Evolutionary conservation across 1,140 invertebrate genomes (phyloP), one percentile per base, ranked within the genome.

Genomic region (Laodelphax striatellus): DNA sequence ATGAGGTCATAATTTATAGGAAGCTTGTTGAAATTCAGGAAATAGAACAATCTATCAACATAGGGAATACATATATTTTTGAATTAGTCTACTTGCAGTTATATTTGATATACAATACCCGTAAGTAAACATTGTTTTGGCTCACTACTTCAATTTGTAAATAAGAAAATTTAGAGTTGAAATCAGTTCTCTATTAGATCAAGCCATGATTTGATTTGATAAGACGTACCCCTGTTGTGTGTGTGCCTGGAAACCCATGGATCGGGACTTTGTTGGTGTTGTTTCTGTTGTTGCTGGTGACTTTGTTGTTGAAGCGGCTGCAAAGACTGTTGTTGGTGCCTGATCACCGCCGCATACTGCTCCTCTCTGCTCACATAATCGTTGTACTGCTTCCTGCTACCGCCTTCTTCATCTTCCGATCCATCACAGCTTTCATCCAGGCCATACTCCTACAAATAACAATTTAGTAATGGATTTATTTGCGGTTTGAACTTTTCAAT

Each of bases 341-440:
- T 38, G 5, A 53, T 31, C 2, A 41, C n/a, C 1, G 31, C 22
- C 6, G 52, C 42, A 54, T 60, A 60, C 41, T 60, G 50, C 24
- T 57, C 56, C 44, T 57, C 56, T 57, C 56, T 57, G 13, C 41
- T 31, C n/a, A 50, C 19, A 38, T 54, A 60, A n/a, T 60, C 58
- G 5, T 34, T 52, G 24, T 52, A 59, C 54, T 34, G 52, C 34
- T 44, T 16, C 55, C 59, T 55, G 41, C 53, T 50, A 2, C 14
- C 46, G 16, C 21, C 54, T 9, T 38, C 64, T 38, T 66, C 65
- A 28, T 60, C 63, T 21, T 66, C 65, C 0, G 65, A 66, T 21
- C 58, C 62, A n/a, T 64, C 63, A 22, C 52, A 55, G 44, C 65
- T 64, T 16, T 66, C 63, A 41, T 66, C 65, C 54, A 64, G 22